These are phyloP conservation scores for Perdix hodgsoniae DNA, from an alignment of 2,797 vertebrate genomes.

Conservation along the genomic window DNA sequence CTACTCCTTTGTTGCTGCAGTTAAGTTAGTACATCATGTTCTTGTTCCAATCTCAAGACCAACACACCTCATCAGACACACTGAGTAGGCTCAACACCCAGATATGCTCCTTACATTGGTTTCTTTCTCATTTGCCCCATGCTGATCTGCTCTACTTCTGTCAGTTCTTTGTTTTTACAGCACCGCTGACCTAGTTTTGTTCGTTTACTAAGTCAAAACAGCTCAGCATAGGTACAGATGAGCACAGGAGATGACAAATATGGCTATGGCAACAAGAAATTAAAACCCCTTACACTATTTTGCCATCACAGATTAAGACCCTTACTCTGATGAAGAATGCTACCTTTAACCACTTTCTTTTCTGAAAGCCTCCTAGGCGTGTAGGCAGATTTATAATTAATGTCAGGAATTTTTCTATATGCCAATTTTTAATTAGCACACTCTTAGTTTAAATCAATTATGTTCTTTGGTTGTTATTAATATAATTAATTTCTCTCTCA, in stretches of 20 bases:
- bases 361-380: background rate
- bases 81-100: background rate
- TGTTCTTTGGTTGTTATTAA: background rate
- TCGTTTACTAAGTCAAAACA: background rate
- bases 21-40: background rate
- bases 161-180: background rate
- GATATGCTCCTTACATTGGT: background rate
- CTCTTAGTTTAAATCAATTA: background rate
- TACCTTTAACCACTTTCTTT: background rate
- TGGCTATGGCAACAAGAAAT: background rate
- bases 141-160: background rate
- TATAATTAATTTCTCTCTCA: background rate
- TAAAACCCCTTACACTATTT: background rate
- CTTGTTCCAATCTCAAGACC: background rate
- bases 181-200: background rate
- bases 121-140: background rate
- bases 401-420: background rate
- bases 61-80: fast-evolving
- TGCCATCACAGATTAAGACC: background rate
- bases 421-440: background rate
- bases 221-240: background rate
- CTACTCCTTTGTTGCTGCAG: background rate
- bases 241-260: background rate
- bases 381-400: background rate
- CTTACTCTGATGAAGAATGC: background rate